phyloP scores from a whole-genome alignment of 2,113 vertebrate species.

The Hemicordylus capensis region DNA sequence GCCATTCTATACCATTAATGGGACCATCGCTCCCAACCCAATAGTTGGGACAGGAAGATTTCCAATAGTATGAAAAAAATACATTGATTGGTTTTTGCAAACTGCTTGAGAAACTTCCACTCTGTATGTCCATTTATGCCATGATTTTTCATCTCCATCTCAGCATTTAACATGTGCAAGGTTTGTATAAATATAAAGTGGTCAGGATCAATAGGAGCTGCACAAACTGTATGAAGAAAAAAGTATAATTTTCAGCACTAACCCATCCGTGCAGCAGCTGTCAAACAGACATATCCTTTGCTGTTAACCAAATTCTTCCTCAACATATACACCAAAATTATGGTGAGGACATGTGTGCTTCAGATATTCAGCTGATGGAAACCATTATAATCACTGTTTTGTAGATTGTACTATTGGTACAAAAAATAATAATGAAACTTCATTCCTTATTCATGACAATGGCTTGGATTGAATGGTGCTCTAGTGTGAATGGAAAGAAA shows the following conservation, averaged over 20 bases:
- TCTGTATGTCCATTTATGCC: not conserved
- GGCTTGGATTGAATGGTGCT: not conserved
- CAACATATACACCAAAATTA: not conserved
- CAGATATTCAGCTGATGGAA: constrained; percentile 36
- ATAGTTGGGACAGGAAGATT: not conserved
- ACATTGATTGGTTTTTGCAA: not conserved
- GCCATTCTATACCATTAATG: too few relatives aligned
- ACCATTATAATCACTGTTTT: constrained; percentile 30
- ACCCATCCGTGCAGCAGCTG: not conserved
- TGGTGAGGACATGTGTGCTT: constrained; percentile 9
- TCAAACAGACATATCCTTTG: not conserved
- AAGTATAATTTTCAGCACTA: not conserved
- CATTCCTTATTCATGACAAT: not conserved
- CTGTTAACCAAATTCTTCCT: not conserved
- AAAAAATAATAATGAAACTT: not conserved
- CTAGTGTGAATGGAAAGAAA: too few relatives aligned
- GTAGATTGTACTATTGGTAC: constrained; percentile 48
- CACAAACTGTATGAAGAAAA: not conserved
- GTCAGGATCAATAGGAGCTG: not conserved
- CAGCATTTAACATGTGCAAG: not conserved
- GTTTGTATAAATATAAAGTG: not conserved
- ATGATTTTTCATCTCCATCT: not conserved
- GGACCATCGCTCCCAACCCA: too few relatives aligned
- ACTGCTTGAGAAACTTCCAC: not conserved
- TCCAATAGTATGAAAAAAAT: not conserved